Conservation (phyloP, 2,797 vertebrate species). For the Mallotus villosus region DNA sequence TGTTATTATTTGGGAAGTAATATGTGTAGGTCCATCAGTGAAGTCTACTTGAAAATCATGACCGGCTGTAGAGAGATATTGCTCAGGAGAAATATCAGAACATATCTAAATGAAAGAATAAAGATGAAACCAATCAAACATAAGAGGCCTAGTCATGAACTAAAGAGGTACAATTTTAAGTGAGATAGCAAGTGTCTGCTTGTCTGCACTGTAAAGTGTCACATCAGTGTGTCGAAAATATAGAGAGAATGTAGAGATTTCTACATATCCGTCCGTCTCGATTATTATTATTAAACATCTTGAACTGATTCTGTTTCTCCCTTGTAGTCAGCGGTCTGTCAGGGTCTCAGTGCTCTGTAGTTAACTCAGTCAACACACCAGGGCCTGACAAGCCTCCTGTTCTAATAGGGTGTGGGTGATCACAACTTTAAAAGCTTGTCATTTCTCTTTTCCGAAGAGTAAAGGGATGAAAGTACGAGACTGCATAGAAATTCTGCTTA, state of each 20-base stretch:
- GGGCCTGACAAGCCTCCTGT: constrained; percentile 20
- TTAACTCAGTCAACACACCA: constrained; percentile 32
- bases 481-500: constrained; percentile 25
- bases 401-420: constrained; percentile 40
- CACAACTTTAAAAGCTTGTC: constrained; percentile 26
- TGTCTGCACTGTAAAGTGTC: not conserved
- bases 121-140: too few relatives aligned
- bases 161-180: too few relatives aligned
- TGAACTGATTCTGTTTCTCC: constrained; percentile 43
- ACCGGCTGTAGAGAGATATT: too few relatives aligned
- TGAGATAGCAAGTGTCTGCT: not conserved
- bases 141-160: too few relatives aligned
- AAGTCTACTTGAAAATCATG: too few relatives aligned
- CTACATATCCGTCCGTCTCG: not conserved
- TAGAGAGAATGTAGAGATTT: constrained; percentile 26
- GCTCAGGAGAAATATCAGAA: too few relatives aligned
- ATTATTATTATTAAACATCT: constrained; percentile 39
- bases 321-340: constrained; percentile 47
- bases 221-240: not conserved
- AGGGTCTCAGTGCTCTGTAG: constrained; percentile 23
- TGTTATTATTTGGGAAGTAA: constrained; percentile 7
- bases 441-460: constrained; percentile 17
- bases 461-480: constrained; percentile 30
- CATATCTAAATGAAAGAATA: too few relatives aligned
- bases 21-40: constrained; percentile 14